A percentile compares a stretch with the other conserved stretches of the same genome.
Conservation (phyloP, 2,797 vertebrate species). For the Anabas testudineus region DNA sequence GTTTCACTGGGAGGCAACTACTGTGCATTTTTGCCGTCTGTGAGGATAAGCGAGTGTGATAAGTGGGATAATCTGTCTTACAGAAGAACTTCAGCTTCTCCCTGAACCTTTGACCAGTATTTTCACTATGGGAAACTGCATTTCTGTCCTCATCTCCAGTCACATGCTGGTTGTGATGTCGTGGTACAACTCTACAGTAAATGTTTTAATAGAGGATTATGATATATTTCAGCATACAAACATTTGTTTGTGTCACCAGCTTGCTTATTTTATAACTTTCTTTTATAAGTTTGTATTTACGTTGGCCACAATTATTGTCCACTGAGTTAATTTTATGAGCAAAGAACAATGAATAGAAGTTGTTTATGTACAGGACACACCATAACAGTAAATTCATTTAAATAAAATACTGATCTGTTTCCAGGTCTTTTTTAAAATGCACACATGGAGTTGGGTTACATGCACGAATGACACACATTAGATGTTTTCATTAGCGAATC, state of each 20-base stretch:
- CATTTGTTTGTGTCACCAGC: background rate
- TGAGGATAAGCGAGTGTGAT: slow-evolving; percentile 2
- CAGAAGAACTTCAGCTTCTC: slow-evolving; percentile 19
- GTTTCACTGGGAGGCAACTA: slow-evolving; percentile 8
- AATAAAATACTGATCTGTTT: background rate
- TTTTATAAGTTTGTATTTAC: background rate
- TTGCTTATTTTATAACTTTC: no score
- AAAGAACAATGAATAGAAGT: background rate
- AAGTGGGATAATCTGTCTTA: background rate
- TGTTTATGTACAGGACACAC: background rate
- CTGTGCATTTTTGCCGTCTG: background rate
- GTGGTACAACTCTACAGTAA: background rate
- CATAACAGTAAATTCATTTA: background rate
- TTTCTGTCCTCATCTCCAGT: background rate
- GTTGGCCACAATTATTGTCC: background rate
- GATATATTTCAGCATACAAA: background rate
- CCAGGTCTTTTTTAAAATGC: background rate
- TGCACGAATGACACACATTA: background rate
- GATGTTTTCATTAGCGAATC: background rate
- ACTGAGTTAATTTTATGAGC: background rate
- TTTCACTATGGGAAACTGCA: slow-evolving; percentile 12
- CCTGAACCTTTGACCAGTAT: slow-evolving; percentile 33
- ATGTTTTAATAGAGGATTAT: background rate
- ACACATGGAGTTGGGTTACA: background rate
- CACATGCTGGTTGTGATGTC: slow-evolving; percentile 18